Percentiles rank a stretch among this genome's conserved stretches.
Evolutionary conservation across 2,113 vertebrate species (phyloP).

Genomic region (Barbus barbus): DNA sequence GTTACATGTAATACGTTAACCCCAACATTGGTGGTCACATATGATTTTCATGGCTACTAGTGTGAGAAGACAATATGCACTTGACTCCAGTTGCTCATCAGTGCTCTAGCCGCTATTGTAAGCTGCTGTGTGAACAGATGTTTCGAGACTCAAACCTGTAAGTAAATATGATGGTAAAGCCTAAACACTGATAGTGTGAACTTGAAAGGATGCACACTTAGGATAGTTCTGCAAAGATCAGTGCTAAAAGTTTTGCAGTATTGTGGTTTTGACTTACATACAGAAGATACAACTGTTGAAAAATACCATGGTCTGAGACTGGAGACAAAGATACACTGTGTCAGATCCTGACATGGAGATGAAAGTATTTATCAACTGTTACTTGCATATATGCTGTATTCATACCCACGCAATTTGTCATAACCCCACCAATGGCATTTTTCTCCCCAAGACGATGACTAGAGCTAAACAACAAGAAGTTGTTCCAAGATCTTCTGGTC

Average conservation of each 20-base stretch:
- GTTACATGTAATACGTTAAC: too few relatives aligned
- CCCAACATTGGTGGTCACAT: too few relatives aligned
- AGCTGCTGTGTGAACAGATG: not conserved
- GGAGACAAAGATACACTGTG: not conserved
- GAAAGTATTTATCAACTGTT: not conserved
- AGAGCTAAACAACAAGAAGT: not conserved
- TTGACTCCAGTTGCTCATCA: too few relatives aligned
- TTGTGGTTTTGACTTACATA: not conserved
- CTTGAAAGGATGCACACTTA: not conserved
- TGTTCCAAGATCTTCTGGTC: not conserved
- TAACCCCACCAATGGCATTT: not conserved
- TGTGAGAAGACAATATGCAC: too few relatives aligned
- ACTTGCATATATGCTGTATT: not conserved
- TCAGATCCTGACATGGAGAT: not conserved
- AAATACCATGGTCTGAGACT: not conserved
- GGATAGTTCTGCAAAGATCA: not conserved
- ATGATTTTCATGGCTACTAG: too few relatives aligned
- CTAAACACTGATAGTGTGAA: too few relatives aligned
- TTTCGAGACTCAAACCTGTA: not conserved
- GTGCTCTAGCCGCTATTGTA: too few relatives aligned
- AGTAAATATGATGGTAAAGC: not conserved
- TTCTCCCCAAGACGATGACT: not conserved
- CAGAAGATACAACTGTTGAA: not conserved
- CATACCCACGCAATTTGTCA: not conserved
- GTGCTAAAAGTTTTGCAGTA: not conserved